Base-by-base conservation (phyloP, 2,113 vertebrate species). In the Origma solitaria region DNA sequence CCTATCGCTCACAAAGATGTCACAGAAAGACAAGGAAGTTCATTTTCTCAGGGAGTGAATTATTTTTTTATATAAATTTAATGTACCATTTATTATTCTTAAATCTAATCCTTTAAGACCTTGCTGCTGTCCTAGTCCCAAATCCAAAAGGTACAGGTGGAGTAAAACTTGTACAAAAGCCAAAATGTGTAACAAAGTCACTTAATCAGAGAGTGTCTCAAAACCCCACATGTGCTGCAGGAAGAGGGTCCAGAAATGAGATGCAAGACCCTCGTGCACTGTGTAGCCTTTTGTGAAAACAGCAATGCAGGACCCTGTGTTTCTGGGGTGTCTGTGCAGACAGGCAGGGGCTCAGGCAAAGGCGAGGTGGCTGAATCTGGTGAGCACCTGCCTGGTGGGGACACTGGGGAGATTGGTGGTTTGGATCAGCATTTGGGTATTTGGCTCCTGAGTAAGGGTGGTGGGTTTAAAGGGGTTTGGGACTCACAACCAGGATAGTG, bases 1-100 rank as follows among this genome's bases (percentile, higher is more conserved):
- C 47, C 88, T 71, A 38, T 90, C 0, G 1, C 60, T 56, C 86
- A 86, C 92, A 96, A 95, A 95, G 77, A 87, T 61, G 33, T 72
- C 78, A 94, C 80, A 79, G 68, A 80, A 87, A 69, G 54, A 94
- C 68, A 84, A 95, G 95, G 94, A 96, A 90, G 94, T 95, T 94
- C 40, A 45, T 84, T 95, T 95, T 95, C 38, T 84, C 75, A 89
- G 47, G 72, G 93, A 91, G 79, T 40, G 85, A 69, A 73, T 49
- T 82, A 81, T 49, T 37, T 62, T 44, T 57, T 38, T 27, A 28
- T 66, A 56, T 28, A 31, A 72, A 82, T 83, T 81, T 92, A 58
- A 79, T 86, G 7, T 58, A 56, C 22, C 11, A 28, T 56, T 58
- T 79, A 64, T 80, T 89, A 86, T 79, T 73, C 35, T 86, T 90